Percentiles rank a stretch among this genome's conserved stretches.
Evolutionary conservation across 2,113 vertebrate genomes (phyloP).

Genomic region (Pampusana beccarii): DNA sequence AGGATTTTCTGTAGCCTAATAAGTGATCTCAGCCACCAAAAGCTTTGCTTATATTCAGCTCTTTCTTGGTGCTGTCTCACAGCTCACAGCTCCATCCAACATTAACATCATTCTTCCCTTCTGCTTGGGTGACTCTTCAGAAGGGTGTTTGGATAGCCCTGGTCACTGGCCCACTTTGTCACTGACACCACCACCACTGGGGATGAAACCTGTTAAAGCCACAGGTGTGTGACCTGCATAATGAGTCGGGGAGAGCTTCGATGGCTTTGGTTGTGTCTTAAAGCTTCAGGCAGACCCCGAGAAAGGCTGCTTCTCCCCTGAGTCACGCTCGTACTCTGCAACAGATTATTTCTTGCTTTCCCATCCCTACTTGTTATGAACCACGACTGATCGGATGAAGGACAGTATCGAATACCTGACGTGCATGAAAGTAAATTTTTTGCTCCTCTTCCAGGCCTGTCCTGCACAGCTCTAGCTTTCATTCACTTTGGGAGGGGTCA

Average conservation of each 20-base stretch:
- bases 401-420: not conserved
- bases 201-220: not conserved
- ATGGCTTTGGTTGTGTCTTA: not conserved
- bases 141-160: not conserved
- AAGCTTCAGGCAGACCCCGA: not conserved
- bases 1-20: not conserved
- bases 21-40: not conserved
- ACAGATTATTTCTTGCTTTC: not conserved
- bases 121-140: not conserved
- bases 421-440: not conserved
- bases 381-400: accelerated
- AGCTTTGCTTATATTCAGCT: not conserved
- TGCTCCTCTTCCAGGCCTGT: not conserved
- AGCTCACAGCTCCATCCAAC: not conserved
- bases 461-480: not conserved
- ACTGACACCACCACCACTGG: not conserved
- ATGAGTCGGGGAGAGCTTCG: not conserved
- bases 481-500: not conserved
- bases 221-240: accelerated
- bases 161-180: not conserved
- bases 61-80: not conserved
- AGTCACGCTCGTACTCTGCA: not conserved
- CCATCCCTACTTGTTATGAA: not conserved
- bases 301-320: not conserved
- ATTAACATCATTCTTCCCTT: not conserved